Conservation (phyloP, 2,113 vertebrate species). For the Ophiodon elongatus region DNA sequence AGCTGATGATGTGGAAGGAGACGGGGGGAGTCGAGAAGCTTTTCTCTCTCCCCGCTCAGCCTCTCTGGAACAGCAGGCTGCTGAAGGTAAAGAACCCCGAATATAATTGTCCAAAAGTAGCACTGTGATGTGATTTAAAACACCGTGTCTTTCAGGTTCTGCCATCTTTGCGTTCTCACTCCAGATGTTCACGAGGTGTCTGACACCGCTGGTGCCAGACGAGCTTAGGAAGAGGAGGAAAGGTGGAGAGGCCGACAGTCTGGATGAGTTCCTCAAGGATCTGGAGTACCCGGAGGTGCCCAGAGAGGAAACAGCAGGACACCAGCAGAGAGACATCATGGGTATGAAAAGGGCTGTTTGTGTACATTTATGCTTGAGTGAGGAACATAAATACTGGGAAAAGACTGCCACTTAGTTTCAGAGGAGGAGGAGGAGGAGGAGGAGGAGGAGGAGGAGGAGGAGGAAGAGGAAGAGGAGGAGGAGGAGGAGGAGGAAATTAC, state of each 20-base stretch:
- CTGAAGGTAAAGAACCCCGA: constrained; percentile 87
- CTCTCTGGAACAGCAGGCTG: constrained; percentile 94
- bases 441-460: no score
- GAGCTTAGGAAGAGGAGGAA: constrained; percentile 96
- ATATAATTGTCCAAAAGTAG: not conserved
- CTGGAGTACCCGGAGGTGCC: constrained; percentile 97
- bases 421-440: no score
- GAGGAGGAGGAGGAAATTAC: no score
- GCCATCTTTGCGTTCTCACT: not conserved
- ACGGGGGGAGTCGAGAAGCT: constrained; percentile 97
- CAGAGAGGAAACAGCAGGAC: constrained; percentile 87
- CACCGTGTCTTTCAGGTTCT: not conserved
- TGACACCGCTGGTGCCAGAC: constrained; percentile 96
- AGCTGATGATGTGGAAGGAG: constrained; percentile 99
- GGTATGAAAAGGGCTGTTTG: constrained; percentile 76
- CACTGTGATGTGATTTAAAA: not conserved
- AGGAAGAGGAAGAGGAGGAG: no score
- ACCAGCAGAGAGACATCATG: constrained; percentile 89
- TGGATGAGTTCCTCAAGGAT: constrained; percentile 97
- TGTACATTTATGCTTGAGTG: not conserved
- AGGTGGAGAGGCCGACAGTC: constrained; percentile 96
- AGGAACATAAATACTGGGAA: no score
- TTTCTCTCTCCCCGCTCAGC: constrained; percentile 96
- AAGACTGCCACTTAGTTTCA: no score
- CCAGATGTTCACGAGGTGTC: constrained; percentile 96